Evolutionary conservation across 2,113 vertebrate genomes (phyloP).

Genomic region (Leucoraja erinaceus): DNA sequence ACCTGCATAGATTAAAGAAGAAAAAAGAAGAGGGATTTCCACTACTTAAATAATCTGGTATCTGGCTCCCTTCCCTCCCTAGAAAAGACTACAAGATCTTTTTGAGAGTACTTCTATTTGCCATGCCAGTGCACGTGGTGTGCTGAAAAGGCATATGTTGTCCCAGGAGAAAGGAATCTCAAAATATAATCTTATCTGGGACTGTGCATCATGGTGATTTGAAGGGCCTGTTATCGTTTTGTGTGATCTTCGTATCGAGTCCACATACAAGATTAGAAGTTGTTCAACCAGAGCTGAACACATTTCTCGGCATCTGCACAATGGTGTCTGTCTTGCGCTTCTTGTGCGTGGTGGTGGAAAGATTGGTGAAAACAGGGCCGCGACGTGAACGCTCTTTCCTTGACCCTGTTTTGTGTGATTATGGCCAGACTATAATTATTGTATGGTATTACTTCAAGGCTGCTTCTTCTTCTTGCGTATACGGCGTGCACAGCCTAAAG

Average conservation of each 20-base stretch:
- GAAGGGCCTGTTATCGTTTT: too few relatives aligned
- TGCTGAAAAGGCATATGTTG: neutral
- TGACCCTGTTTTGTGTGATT: too few relatives aligned
- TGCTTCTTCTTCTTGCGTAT: neutral
- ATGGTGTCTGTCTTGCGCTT: too few relatives aligned
- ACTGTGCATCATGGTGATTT: neutral
- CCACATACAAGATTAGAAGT: too few relatives aligned
- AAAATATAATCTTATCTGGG: neutral
- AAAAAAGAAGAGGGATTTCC: neutral
- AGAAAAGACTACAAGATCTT: neutral
- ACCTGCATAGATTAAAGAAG: too few relatives aligned
- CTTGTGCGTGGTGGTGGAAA: too few relatives aligned
- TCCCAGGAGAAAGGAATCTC: neutral
- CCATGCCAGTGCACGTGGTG: neutral
- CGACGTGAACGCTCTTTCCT: too few relatives aligned
- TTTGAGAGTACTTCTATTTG: neutral
- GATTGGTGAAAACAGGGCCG: too few relatives aligned
- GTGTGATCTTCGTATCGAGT: too few relatives aligned
- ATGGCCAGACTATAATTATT: neutral
- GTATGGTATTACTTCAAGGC: neutral
- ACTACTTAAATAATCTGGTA: neutral
- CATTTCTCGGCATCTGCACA: too few relatives aligned
- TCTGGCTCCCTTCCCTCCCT: neutral
- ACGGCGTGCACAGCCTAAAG: too few relatives aligned
- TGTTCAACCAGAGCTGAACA: too few relatives aligned